Evolutionary conservation across 2,797 vertebrate genomes (phyloP), one percentile per base, ranked within the genome.

Genomic region (Clamator glandarius): DNA sequence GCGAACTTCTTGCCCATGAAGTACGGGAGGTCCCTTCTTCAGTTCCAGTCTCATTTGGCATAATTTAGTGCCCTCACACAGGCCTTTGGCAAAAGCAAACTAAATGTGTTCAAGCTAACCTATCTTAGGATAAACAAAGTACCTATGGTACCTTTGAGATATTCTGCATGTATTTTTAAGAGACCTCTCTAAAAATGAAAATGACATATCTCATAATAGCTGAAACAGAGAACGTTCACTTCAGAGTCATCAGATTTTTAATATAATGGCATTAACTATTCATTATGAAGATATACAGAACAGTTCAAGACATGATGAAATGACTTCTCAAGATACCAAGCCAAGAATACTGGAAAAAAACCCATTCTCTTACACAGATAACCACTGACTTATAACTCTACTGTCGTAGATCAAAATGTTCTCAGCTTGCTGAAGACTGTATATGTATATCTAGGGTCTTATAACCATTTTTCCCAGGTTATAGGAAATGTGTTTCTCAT

Each of bases 221-320:
- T 61, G 75, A 73, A 93, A 87, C 12, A 51, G 28, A 57, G 46
- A 89, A 84, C 31, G 54, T 70, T 29, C 42, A 61, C 24, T 84
- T 88, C 48, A 58, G 57, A 85, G n/a, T 41, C 48, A 73, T 41
- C 39, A 84, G 70, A 67, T 36, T 31, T 87, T 90, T 86, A 84
- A 82, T 92, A 84, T 74, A 44, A 50, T 23, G 63, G 39, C 63
- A 90, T 90, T 90, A 94, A 83, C 72, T 84, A 67, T 87, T 93
- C 41, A 67, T 82, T 85, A 39, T 79, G 36, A 90, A 33, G 59
- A n/a, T 64, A 77, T 42, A 82, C 21, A 36, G 44, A 76, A 36
- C 6, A 1, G 48, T 54, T 89, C 55, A 84, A 54, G 59, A 84
- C 91, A 75, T 23, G 46, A 84, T 77, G 24, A 84, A 93, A 78